Evolutionary conservation across 1,140 invertebrate genomes (phyloP).

Genomic region (Oedothorax gibbosus): DNA sequence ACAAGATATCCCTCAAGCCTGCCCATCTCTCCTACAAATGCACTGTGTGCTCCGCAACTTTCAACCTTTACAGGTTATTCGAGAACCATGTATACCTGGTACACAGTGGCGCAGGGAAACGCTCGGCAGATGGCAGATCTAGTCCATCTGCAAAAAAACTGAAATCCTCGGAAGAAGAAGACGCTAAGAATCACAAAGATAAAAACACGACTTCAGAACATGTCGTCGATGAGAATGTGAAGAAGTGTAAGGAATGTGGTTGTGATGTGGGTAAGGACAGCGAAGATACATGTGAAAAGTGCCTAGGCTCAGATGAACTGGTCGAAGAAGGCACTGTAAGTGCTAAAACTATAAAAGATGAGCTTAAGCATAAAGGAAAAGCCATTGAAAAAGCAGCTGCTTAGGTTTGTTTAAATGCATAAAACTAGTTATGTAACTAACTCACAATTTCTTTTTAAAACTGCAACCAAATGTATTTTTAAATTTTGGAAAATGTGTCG

Average conservation of each 20-base stretch:
- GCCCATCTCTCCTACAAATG: slow-evolving; percentile 94
- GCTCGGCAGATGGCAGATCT: slow-evolving; percentile 74
- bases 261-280: slow-evolving; percentile 3
- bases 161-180: slow-evolving; percentile 3
- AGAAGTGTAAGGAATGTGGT: slow-evolving; percentile 43
- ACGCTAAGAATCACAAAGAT: slow-evolving; percentile 23
- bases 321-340: slow-evolving; percentile 15
- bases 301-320: slow-evolving; percentile 47
- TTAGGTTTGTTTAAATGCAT: slow-evolving; percentile 2
- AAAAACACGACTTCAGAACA: slow-evolving; percentile 20
- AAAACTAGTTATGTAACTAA: background rate
- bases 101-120: slow-evolving; percentile 74
- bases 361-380: slow-evolving; percentile 50
- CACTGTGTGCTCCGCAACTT: slow-evolving; percentile 92
- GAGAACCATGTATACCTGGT: slow-evolving; percentile 94
- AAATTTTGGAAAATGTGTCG: too few relatives aligned
- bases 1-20: slow-evolving; percentile 89
- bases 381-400: slow-evolving; percentile 29
- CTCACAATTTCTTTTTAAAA: slow-evolving; percentile 12
- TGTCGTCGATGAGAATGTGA: slow-evolving; percentile 13
- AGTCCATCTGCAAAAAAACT: slow-evolving; percentile 38
- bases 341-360: slow-evolving; percentile 40
- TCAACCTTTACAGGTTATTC: slow-evolving; percentile 95
- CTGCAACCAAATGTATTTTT: background rate
- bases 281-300: slow-evolving; percentile 54